Evolutionary conservation across 1,140 invertebrate species (phyloP).

Genomic region (Pteromalus puparum): DNA sequence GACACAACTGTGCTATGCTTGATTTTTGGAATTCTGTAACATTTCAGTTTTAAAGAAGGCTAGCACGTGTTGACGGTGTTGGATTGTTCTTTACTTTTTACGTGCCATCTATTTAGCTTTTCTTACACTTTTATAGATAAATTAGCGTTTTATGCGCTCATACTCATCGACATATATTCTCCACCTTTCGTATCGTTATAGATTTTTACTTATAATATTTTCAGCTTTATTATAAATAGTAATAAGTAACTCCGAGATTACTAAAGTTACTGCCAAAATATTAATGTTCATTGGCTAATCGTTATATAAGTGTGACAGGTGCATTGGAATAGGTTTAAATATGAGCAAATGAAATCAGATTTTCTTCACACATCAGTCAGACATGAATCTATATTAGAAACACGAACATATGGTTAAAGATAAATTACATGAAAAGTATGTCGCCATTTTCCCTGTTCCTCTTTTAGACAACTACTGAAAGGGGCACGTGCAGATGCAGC

Average conservation of each 20-base stretch:
- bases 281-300: not conserved
- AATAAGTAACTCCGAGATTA: no score
- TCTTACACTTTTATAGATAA: not conserved
- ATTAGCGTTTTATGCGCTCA: not conserved
- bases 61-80: constrained; percentile 16
- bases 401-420: constrained; percentile 42
- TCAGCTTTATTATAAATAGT: not conserved
- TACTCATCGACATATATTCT: not conserved
- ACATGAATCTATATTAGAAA: constrained; percentile 10
- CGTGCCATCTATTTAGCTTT: not conserved
- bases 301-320: constrained; percentile 38
- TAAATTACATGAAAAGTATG: not conserved
- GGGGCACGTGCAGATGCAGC: constrained; percentile 41
- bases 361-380: constrained; percentile 7
- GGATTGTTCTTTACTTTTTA: not conserved
- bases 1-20: not conserved
- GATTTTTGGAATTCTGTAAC: constrained; percentile 4
- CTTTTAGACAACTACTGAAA: not conserved
- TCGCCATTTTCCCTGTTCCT: constrained; percentile 39
- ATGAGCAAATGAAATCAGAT: constrained; percentile 10
- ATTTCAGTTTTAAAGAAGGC: constrained; percentile 17
- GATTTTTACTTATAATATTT: no score
- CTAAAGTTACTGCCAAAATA: not conserved
- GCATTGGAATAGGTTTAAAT: not conserved
- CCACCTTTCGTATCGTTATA: no score